phyloP scores from a whole-genome alignment of 2,888 invertebrate species.

The Baccha elongata region DNA sequence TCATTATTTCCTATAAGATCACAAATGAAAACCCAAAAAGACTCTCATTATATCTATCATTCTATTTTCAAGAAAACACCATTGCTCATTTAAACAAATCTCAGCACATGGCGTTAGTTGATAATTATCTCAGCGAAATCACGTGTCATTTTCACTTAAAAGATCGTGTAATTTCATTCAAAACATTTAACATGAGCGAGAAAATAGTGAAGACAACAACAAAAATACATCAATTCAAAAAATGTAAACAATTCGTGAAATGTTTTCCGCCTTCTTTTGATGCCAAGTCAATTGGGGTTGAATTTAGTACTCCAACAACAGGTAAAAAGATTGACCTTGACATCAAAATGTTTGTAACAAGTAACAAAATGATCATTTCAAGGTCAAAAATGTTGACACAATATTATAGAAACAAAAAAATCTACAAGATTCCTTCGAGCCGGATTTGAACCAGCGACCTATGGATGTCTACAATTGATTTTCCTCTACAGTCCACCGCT shows the following conservation, averaged over 20 bases:
- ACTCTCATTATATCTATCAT: conserved; percentile 6
- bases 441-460: conserved; percentile 88
- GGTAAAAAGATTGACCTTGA: conserved; percentile 46
- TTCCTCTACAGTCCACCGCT: conserved; percentile 77
- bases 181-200: not conserved
- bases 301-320: conserved; percentile 39
- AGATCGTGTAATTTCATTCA: conserved; percentile 5
- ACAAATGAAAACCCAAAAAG: not conserved
- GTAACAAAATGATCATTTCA: too few species aligned
- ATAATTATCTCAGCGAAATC: conserved; percentile 30
- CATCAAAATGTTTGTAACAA: too few species aligned
- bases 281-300: conserved; percentile 51
- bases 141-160: conserved; percentile 9
- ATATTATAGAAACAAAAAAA: conserved; percentile 39
- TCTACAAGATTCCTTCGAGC: conserved; percentile 84
- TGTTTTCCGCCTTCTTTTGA: conserved; percentile 69
- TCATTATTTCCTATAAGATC: conserved; percentile 21
- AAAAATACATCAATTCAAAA: conserved; percentile 32
- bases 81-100: not conserved
- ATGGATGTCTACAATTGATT: conserved; percentile 83
- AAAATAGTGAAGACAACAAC: not conserved
- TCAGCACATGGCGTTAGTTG: conserved; percentile 28
- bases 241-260: conserved; percentile 29
- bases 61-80: conserved; percentile 1
- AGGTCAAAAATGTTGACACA: too few species aligned